These are phyloP conservation scores for Rhizomys pruinosus DNA, from an alignment of 2,113 vertebrate genomes.

Conservation along the genomic window DNA sequence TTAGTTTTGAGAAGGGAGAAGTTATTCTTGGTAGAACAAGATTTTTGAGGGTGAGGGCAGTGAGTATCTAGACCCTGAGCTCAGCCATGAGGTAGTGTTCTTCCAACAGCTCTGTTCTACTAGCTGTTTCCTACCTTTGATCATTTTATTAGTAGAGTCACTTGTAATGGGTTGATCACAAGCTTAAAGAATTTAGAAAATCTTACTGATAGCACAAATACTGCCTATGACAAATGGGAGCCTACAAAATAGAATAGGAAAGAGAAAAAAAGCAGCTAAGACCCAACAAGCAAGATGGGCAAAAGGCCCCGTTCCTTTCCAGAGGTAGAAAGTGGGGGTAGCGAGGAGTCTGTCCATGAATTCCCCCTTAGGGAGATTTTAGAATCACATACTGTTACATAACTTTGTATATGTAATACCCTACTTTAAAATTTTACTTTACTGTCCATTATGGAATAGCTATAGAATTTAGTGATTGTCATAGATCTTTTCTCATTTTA, in stretches of 20 bases:
- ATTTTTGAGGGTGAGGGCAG: neutral
- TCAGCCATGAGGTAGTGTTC: too few relatives aligned
- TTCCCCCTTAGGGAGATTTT: too few relatives aligned
- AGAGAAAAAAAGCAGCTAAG: too few relatives aligned
- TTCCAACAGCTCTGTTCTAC: neutral
- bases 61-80: too few relatives aligned
- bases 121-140: neutral
- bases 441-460: neutral
- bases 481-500: constrained; percentile 13
- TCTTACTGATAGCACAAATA: neutral
- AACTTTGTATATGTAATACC: neutral
- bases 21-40: neutral
- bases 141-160: neutral
- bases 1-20: neutral
- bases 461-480: neutral
- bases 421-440: constrained; percentile 12
- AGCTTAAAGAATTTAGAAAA: constrained; percentile 10
- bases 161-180: neutral
- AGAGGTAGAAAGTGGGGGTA: neutral
- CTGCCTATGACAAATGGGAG: neutral
- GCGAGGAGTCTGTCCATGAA: too few relatives aligned
- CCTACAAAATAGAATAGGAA: neutral
- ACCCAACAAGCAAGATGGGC: too few relatives aligned
- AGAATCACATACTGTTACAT: too few relatives aligned
- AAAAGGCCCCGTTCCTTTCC: constrained; percentile 21